phyloP scores from a whole-genome alignment of 2,797 vertebrate species.

The Hirundo rustica region DNA sequence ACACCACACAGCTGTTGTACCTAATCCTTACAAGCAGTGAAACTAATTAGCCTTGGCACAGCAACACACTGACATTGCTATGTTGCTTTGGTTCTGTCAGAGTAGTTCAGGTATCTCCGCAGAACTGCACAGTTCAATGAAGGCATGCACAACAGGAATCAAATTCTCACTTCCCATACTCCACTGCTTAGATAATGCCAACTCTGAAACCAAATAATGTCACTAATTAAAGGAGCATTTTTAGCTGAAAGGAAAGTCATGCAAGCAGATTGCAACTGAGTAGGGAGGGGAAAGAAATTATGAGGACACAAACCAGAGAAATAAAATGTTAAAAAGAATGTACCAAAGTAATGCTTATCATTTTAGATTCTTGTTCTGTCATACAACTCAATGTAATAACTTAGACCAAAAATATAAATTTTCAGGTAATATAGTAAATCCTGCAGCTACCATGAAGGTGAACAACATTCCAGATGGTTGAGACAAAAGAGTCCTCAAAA shows the following conservation, averaged over 20 bases:
- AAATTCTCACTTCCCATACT: conserved; percentile 17
- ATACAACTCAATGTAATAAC: background rate
- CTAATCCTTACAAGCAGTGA: conserved; percentile 19
- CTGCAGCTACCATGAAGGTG: background rate
- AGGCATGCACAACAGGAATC: background rate
- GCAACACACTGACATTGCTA: background rate
- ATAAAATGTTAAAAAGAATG: background rate
- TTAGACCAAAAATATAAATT: background rate
- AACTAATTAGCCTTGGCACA: conserved; percentile 44
- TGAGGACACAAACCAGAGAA: background rate
- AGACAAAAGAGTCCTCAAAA: background rate
- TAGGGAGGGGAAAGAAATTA: background rate
- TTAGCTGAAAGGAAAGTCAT: background rate
- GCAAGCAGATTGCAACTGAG: background rate
- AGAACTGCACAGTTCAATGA: background rate
- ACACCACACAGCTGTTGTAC: conserved; percentile 8
- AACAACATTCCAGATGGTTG: background rate
- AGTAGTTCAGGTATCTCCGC: conserved; percentile 28
- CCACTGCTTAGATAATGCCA: background rate
- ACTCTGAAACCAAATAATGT: background rate
- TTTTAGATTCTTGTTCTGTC: background rate
- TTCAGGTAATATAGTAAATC: background rate
- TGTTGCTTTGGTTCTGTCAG: background rate
- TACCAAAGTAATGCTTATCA: background rate
- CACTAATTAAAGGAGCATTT: conserved; percentile 4